These are phyloP conservation scores for Plecturocebus donacophilus DNA, from an alignment of 2,113 vertebrate species.

Conservation along the genomic window DNA sequence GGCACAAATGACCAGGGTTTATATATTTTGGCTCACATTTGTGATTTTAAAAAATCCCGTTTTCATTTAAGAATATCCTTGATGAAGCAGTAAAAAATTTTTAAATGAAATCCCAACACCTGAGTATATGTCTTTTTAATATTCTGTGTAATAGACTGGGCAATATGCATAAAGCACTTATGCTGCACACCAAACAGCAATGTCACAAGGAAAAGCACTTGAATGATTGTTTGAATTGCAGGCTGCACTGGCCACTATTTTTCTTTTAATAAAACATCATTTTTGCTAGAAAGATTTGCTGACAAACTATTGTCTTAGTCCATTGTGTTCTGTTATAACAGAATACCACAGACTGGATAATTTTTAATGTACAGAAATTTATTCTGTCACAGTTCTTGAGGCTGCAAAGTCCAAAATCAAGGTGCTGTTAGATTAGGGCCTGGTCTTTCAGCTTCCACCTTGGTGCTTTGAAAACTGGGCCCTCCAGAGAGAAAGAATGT, in stretches of 20 bases:
- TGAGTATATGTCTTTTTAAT: background rate
- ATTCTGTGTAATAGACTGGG: background rate
- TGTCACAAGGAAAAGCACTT: background rate
- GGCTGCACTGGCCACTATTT: background rate
- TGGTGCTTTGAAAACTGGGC: background rate
- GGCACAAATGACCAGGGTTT: background rate
- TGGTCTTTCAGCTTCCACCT: background rate
- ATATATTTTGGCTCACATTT: background rate
- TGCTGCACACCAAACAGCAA: accelerated
- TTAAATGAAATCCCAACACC: background rate
- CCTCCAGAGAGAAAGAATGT: background rate
- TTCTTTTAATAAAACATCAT: background rate
- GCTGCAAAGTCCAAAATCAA: background rate
- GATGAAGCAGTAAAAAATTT: background rate
- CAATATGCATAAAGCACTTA: background rate
- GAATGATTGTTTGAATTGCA: background rate
- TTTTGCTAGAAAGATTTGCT: background rate
- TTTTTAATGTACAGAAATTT: background rate
- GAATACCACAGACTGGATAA: background rate
- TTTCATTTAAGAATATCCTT: background rate
- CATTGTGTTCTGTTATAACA: background rate
- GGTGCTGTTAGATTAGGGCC: background rate
- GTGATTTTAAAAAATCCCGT: background rate
- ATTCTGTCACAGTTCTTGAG: background rate
- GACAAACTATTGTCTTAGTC: background rate